phyloP scores from a whole-genome alignment of 2,113 vertebrate species.

The Tautogolabrus adspersus region DNA sequence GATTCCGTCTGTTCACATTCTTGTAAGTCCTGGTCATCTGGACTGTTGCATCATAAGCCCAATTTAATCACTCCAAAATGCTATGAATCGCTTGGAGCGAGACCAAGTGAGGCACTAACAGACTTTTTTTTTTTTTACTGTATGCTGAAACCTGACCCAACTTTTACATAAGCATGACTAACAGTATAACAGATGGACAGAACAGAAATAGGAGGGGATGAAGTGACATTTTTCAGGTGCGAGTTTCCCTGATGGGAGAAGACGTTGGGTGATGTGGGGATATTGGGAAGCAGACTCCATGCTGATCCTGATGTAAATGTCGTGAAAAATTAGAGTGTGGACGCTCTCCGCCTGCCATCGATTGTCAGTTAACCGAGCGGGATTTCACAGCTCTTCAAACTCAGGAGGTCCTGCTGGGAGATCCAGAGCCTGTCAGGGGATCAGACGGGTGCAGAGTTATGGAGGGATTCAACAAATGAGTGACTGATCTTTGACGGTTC shows the following conservation, averaged over 20 bases:
- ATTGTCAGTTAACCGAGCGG: constrained; percentile 22
- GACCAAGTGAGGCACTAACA: constrained; percentile 21
- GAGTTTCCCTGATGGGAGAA: constrained; percentile 16
- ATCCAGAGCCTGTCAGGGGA: neutral
- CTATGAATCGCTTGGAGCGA: constrained; percentile 39
- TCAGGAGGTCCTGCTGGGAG: constrained; percentile 37
- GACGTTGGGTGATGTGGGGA: constrained; percentile 16
- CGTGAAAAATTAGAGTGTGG: constrained; percentile 34
- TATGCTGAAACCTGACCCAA: constrained; percentile 17
- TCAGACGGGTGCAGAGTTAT: neutral
- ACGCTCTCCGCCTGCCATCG: constrained; percentile 7
- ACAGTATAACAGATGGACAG: constrained; percentile 32
- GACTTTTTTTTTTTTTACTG: constrained; percentile 25
- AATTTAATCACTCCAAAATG: constrained; percentile 75
- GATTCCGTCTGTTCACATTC: constrained; percentile 72
- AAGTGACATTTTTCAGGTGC: constrained; percentile 34
- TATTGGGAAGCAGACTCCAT: neutral
- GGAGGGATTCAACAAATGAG: neutral
- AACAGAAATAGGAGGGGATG: constrained; percentile 4
- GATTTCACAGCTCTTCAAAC: constrained; percentile 40
- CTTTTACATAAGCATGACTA: constrained; percentile 40
- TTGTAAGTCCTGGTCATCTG: constrained; percentile 78
- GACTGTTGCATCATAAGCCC: constrained; percentile 76
- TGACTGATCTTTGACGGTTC: constrained; percentile 6
- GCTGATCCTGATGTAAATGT: constrained; percentile 47